These are phyloP conservation scores for Cinara cedri DNA, from an alignment of 2,888 invertebrate genomes.

Conservation along the genomic window DNA sequence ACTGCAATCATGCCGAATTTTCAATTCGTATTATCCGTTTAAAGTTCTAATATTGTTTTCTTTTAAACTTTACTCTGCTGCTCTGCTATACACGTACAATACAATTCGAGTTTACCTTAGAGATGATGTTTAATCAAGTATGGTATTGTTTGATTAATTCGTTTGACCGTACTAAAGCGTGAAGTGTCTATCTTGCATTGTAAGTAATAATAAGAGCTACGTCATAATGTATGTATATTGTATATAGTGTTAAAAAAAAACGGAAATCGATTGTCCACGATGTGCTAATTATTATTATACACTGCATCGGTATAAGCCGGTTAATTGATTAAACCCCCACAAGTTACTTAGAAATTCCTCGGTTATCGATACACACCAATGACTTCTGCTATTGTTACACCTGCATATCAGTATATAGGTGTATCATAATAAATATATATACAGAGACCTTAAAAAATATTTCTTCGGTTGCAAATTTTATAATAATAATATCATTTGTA, in stretches of 20 bases:
- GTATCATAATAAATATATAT: too few relatives aligned
- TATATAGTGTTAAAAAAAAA: conserved; percentile 21
- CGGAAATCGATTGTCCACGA: conserved; percentile 32
- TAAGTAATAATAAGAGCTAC: background rate
- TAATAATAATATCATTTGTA: conserved; percentile 2
- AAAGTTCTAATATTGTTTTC: background rate
- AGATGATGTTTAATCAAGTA: background rate
- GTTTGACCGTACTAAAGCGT: background rate
- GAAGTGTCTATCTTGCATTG: background rate
- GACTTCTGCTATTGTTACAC: background rate
- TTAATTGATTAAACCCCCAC: conserved; percentile 21
- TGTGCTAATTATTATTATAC: conserved; percentile 27
- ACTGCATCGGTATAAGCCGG: background rate
- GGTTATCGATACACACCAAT: background rate
- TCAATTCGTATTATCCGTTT: background rate
- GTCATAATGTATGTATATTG: too few relatives aligned
- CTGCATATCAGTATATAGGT: too few relatives aligned
- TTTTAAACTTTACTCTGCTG: background rate
- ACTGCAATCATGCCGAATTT: background rate
- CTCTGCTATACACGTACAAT: too few relatives aligned
- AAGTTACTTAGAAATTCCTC: background rate
- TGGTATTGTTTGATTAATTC: conserved; percentile 11
- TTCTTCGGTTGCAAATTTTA: background rate
- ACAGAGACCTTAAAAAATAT: conserved; percentile 2
- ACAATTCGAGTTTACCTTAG: too few relatives aligned